phyloP scores from a whole-genome alignment of 2,113 vertebrate genomes.

The Phasianus colchicus region DNA sequence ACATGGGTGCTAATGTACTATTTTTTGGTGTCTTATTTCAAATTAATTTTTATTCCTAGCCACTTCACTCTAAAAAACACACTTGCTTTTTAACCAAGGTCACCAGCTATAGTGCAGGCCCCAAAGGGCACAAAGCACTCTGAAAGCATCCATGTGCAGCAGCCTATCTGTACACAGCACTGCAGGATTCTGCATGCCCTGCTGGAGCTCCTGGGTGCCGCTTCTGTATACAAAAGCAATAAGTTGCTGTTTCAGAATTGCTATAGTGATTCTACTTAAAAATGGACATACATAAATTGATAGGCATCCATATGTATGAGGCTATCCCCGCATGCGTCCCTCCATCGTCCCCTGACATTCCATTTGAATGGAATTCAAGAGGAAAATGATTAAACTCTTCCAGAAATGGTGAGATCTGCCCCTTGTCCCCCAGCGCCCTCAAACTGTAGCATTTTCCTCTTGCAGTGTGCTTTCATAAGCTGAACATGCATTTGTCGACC shows the following conservation, averaged over 20 bases:
- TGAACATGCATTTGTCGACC: background rate
- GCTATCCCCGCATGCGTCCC: background rate
- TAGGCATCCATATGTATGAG: background rate
- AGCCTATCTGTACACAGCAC: background rate
- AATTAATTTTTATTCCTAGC: background rate
- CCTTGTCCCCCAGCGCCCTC: background rate
- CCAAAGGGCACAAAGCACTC: rapidly evolving
- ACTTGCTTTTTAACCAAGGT: background rate
- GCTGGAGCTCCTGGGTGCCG: background rate
- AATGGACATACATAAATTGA: background rate
- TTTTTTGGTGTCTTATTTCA: background rate
- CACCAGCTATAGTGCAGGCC: background rate
- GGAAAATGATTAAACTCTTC: conserved; percentile 16
- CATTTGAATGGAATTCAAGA: background rate
- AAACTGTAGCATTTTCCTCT: background rate
- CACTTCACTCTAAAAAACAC: background rate
- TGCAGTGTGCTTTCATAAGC: background rate
- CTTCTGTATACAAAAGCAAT: background rate
- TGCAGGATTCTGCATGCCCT: background rate
- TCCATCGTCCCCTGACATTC: background rate
- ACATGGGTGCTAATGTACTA: background rate
- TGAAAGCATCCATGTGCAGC: background rate
- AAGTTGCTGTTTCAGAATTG: background rate
- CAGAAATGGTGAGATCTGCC: background rate
- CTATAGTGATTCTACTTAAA: background rate